Conservation (phyloP, 2,113 vertebrate genomes). For the Crocuta crocuta region DNA sequence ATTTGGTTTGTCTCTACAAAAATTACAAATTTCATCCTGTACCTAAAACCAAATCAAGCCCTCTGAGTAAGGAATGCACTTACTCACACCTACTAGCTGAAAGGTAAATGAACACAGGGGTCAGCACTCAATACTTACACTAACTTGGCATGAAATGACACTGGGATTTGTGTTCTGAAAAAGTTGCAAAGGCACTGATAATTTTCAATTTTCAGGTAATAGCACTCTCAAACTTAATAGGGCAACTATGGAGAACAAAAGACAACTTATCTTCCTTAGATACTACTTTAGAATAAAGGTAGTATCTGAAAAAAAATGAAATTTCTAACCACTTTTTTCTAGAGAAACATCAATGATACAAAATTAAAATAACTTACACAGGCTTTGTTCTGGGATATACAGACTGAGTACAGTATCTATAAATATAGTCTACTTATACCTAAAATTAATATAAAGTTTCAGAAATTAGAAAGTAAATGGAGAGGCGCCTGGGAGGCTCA, state of each 20-base stretch:
- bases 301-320: conserved; percentile 13
- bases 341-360: not conserved
- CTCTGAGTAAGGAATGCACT: not conserved
- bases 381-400: not conserved
- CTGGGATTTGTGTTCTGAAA: not conserved
- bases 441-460: not conserved
- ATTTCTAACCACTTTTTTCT: not conserved
- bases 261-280: not conserved
- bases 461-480: not conserved
- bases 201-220: not conserved
- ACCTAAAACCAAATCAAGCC: not conserved
- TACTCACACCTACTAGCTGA: not conserved
- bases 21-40: not conserved
- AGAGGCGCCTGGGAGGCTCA: not conserved
- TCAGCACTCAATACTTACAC: not conserved
- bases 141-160: not conserved
- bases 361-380: not conserved
- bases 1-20: not conserved
- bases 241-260: not conserved
- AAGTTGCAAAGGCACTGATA: not conserved
- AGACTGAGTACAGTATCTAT: not conserved
- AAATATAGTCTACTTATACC: not conserved
- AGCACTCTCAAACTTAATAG: not conserved
- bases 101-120: not conserved
- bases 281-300: not conserved